Base-by-base conservation (phyloP, 2,888 invertebrate genomes). In the Acanthopleura granulata region DNA sequence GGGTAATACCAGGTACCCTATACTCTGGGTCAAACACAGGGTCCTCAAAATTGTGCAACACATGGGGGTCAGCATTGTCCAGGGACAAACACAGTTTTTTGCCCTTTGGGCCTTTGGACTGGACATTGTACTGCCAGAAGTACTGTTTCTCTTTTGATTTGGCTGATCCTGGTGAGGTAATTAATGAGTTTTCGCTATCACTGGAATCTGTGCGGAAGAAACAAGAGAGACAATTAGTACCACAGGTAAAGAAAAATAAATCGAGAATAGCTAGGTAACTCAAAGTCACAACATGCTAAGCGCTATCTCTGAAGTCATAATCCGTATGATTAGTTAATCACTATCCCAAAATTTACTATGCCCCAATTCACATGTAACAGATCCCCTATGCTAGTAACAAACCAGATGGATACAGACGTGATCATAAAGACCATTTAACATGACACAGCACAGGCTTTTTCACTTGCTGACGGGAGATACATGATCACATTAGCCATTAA, bases 81-180 rank as follows among this genome's bases (percentile, higher is more conserved):
- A 89, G 79, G 3, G 84, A 79, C 75, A 88, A 85, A 75, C 87
- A 86, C 27, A 90, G 84, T 16, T 97, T 93, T 90, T 97, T 96
- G 62, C 98, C 97, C 92, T 99, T 97, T 9, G 98, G 97, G 0
- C 99, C 98, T 91, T 99, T 97, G 0, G 98, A 96, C 91, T 98
- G 98, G 0, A 98, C 97, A 92, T 99, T 99, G 91, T 99, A 99
- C 90, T 98, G 98, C 98, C 99, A 99, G 90, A 99, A 98, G 91
- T 93, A 98, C 78, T 87, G 88, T 76, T 87, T 86, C 74, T 86
- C 85, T 75, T 87, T 87, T 40, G 57, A 51, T 76, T 77, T 75
- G 75, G 80, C 9, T 75, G 74, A 14, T 78, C 77, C n/a, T 76
- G 77, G 74, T 79, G 73, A 25, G 77, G 66, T 9, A 72, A 72